These are phyloP conservation scores for Phocoena sinus DNA, from an alignment of 2,113 vertebrate genomes.

Conservation along the genomic window DNA sequence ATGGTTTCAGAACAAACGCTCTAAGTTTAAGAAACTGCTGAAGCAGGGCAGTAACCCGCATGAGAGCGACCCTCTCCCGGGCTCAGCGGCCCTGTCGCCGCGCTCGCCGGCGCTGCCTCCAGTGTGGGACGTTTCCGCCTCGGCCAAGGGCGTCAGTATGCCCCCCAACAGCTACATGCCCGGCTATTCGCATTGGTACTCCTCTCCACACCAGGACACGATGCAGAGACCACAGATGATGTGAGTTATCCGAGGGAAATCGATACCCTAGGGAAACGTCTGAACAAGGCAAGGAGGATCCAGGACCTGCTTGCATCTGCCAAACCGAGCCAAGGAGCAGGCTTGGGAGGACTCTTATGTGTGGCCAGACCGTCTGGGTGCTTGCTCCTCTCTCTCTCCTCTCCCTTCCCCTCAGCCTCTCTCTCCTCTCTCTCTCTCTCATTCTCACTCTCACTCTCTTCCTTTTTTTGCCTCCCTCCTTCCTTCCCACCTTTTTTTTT, in stretches of 20 bases:
- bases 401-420: background rate
- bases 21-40: slow-evolving; percentile 99
- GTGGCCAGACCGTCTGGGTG: slow-evolving; percentile 65
- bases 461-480: background rate
- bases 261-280: slow-evolving; percentile 65
- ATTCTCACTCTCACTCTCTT: background rate
- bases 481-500: background rate
- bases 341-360: slow-evolving; percentile 75
- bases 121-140: slow-evolving; percentile 98
- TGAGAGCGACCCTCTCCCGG: slow-evolving; percentile 93
- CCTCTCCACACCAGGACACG: slow-evolving; percentile 97
- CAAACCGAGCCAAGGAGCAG: slow-evolving; percentile 74
- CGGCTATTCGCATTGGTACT: slow-evolving; percentile 99
- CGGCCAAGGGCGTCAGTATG: slow-evolving; percentile 98
- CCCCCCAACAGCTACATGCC: slow-evolving; percentile 99
- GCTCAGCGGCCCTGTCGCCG: slow-evolving; percentile 93
- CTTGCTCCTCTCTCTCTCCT: background rate
- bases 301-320: slow-evolving; percentile 74
- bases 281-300: slow-evolving; percentile 74
- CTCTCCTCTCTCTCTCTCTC: no score
- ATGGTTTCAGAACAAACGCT: slow-evolving; percentile 99
- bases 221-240: slow-evolving; percentile 98
- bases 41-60: slow-evolving; percentile 97
- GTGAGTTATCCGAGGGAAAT: slow-evolving; percentile 80
- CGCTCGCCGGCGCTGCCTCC: slow-evolving; percentile 96